These are phyloP conservation scores for Cephalopterus ornatus DNA, from an alignment of 2,113 vertebrate genomes.

Conservation along the genomic window DNA sequence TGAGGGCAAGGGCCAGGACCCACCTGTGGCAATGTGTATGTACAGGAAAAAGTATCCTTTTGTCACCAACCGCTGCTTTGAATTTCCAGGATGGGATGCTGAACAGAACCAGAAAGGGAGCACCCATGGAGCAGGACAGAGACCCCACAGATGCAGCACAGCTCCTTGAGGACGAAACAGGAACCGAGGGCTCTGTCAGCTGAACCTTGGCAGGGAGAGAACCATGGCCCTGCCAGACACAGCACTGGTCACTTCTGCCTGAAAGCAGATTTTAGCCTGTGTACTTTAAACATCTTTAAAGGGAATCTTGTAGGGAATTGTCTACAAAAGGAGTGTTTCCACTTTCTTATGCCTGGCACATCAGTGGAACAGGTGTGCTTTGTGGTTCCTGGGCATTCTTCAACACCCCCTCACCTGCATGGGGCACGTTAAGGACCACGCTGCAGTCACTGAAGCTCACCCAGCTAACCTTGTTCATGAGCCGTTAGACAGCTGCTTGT, in stretches of 20 bases:
- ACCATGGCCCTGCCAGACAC: background rate
- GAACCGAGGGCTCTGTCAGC: background rate
- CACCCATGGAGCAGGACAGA: background rate
- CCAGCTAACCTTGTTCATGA: background rate
- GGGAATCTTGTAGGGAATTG: background rate
- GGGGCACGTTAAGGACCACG: background rate
- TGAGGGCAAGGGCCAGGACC: background rate
- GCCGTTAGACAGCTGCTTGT: background rate
- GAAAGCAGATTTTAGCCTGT: background rate
- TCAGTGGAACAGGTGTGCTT: background rate
- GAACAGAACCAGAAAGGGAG: constrained; percentile 78
- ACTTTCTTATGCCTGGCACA: background rate
- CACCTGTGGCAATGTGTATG: background rate
- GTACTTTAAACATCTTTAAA: background rate
- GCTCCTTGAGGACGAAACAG: constrained; percentile 23
- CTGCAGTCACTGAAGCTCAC: background rate
- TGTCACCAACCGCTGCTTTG: background rate
- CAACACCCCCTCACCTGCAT: background rate
- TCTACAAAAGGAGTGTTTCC: background rate
- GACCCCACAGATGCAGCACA: constrained; percentile 59
- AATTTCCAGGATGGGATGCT: constrained; percentile 72
- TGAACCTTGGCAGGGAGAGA: background rate
- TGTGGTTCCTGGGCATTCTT: background rate
- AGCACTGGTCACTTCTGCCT: background rate
- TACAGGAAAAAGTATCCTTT: background rate